A percentile compares a stretch with the other conserved stretches of the same genome.
These are phyloP conservation scores for Virgularia gustaviana DNA, from an alignment of 92 coral and sea anemone genomes.

Conservation along the genomic window DNA sequence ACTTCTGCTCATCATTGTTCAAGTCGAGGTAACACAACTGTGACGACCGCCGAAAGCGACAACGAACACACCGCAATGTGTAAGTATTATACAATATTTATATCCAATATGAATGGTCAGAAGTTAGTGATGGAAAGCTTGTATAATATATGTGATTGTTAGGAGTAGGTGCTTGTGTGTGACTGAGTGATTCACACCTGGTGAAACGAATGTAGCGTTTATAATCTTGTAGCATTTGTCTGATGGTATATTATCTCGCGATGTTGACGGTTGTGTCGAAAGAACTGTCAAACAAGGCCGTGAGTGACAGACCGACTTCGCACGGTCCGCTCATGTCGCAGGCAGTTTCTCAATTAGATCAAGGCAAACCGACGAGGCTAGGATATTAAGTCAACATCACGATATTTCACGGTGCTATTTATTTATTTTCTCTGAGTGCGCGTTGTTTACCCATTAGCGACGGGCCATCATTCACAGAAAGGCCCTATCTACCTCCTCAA, in stretches of 20 bases:
- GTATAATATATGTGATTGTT: background rate
- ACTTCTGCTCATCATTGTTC: no score
- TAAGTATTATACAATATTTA: background rate
- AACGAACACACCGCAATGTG: background rate
- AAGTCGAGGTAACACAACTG: no score
- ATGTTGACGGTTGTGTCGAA: constrained; percentile 4
- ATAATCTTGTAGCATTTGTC: background rate
- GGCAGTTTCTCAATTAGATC: no score
- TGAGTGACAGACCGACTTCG: constrained; percentile 10
- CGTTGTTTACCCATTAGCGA: no score
- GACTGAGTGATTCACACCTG: constrained; percentile 3
- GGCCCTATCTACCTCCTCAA: no score
- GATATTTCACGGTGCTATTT: no score
- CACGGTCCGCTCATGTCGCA: no score
- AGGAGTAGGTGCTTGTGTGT: no score
- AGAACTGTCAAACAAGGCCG: background rate
- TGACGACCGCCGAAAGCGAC: background rate
- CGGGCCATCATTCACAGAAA: no score
- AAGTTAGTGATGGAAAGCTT: background rate
- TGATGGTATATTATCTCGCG: background rate
- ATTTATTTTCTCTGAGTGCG: no score
- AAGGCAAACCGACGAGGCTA: no score
- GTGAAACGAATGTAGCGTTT: background rate
- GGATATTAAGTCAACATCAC: no score
- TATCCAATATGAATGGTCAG: background rate